Percentiles rank a stretch among this genome's conserved stretches.
phyloP scores from a whole-genome alignment of 1,140 invertebrate species.

The Berghia stephanieae region DNA sequence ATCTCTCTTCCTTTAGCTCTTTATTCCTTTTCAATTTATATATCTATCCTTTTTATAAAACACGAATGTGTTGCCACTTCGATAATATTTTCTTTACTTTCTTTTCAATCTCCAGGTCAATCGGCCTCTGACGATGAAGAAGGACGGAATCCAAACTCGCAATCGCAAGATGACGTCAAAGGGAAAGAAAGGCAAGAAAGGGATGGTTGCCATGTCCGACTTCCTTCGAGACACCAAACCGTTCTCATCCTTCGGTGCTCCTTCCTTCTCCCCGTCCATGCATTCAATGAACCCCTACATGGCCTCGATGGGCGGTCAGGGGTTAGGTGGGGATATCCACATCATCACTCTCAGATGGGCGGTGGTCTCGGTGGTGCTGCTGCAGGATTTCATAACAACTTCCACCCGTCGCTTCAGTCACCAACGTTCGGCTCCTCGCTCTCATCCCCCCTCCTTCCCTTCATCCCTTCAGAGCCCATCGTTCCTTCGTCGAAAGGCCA shows the following conservation, averaged over 20 bases:
- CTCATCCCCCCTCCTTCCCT: slow-evolving; percentile 37
- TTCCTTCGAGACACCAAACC: slow-evolving; percentile 59
- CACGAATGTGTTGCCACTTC: no score
- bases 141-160: slow-evolving; percentile 97
- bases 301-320: slow-evolving; percentile 51
- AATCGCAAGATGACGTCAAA: slow-evolving; percentile 81
- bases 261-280: slow-evolving; percentile 53
- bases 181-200: slow-evolving; percentile 64
- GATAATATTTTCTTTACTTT: no score
- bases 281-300: slow-evolving; percentile 58
- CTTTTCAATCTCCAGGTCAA: slow-evolving; percentile 96
- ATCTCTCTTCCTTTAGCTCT: no score
- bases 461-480: slow-evolving; percentile 54
- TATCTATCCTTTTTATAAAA: no score
- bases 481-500: slow-evolving; percentile 32
- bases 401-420: slow-evolving; percentile 22
- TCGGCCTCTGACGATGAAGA: slow-evolving; percentile 98
- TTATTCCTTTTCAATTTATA: no score
- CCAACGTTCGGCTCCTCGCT: slow-evolving; percentile 19
- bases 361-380: slow-evolving; percentile 36
- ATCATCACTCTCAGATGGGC: slow-evolving; percentile 42
- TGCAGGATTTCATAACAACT: neutral
- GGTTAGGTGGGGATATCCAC: slow-evolving; percentile 46
- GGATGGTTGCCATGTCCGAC: slow-evolving; percentile 54
- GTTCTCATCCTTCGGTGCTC: slow-evolving; percentile 48